Base-by-base conservation (phyloP, 92 coral and sea anemone species). In the Epizoanthus scotinus region DNA sequence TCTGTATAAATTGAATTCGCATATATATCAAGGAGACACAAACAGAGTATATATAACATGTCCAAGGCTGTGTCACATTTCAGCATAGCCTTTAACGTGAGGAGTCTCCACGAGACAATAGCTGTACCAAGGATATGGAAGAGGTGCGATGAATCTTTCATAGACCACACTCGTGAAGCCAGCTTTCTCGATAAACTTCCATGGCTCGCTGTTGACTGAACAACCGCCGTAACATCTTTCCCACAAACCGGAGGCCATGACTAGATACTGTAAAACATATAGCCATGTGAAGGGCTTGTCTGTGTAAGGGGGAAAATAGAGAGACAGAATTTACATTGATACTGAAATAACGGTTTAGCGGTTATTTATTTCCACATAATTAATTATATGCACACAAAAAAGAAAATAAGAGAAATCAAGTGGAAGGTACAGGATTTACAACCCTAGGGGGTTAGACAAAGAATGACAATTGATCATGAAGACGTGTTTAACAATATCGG, bases 1-100 rank as follows among this genome's bases (percentile, higher is more conserved):
- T 60, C 27, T 12, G n/a, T n/a, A 21, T 19, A 7, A 24, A 25
- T 25, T 62, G 1, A 18, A 62, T 13, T 25, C 18, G 27, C 36
- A 22, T 25, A 3, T 47, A 10, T 10, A 10, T 47, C 2, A 13
- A 47, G 13, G 17, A 47, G 15, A 47, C 52, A 47, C 15, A 47
- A 47, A 47, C 52, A 47, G 52, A 47, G 52, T 47, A 47, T 47
- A 47, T 47, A 47, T 47, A 1, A 10, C 52, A 9, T 13, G 15
- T 0, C 17, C 14, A 13, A 9, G 52, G 52, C 31, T 0, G 18
- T 29, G 70, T 56, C 52, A 54, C 49, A 56, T 52, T 18, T 73
- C 66, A 27, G 79, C 79, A 53, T 73, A 73, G n/a, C 79, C 79
- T 73, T 73, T 73, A 0, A 73, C 65, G 28, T 73, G 79, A 12